phyloP scores from a whole-genome alignment of 2,113 vertebrate species.

The Ochotona princeps region DNA sequence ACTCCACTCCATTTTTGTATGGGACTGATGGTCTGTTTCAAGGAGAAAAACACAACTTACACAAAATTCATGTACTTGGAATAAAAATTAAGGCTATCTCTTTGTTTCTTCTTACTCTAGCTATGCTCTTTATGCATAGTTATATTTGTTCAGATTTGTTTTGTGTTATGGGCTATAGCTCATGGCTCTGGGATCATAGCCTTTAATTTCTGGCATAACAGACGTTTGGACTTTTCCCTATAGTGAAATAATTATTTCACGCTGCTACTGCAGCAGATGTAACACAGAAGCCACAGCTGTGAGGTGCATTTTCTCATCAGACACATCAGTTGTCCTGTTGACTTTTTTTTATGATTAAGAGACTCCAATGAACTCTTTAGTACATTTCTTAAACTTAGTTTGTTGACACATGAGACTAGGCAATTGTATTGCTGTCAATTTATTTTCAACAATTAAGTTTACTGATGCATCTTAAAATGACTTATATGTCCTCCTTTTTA shows the following conservation, averaged over 20 bases:
- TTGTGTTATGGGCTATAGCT: not conserved
- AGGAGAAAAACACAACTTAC: not conserved
- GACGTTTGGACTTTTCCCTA: not conserved
- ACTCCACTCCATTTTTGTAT: not conserved
- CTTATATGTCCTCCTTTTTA: too few relatives aligned
- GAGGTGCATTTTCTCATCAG: not conserved
- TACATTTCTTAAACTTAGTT: not conserved
- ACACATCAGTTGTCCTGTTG: not conserved
- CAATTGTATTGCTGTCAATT: slow-evolving; percentile 22
- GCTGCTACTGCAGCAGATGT: not conserved
- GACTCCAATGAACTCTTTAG: not conserved
- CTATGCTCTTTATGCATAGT: not conserved
- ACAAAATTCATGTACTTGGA: not conserved
- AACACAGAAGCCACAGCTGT: not conserved
- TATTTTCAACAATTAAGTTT: slow-evolving; percentile 18
- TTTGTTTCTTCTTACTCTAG: slow-evolving; percentile 28
- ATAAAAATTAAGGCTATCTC: not conserved
- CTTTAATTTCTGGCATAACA: not conserved
- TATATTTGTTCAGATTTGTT: not conserved
- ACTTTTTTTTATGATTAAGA: not conserved
- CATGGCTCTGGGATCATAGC: not conserved
- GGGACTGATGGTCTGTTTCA: not conserved
- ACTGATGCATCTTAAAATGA: not conserved
- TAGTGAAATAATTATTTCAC: not conserved
- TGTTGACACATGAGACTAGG: not conserved